Base-by-base conservation (phyloP, 2,797 vertebrate species). In the Morus bassanus region DNA sequence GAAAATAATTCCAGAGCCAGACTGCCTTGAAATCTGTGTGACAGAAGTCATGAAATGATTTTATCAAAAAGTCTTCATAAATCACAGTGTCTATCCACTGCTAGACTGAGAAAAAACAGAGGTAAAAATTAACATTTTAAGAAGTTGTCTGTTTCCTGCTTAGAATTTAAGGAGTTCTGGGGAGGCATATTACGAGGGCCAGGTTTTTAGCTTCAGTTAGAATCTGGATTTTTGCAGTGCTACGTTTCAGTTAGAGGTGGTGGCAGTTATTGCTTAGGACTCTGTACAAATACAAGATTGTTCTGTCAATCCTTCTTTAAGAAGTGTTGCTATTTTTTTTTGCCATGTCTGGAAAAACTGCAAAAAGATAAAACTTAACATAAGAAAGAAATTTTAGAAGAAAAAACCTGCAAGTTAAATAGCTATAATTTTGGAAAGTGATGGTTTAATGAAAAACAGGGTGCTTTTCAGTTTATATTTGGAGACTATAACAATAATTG, bases 21-120 rank as follows among this genome's bases (percentile, higher is more conserved):
- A 54, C 18, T 80, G 64, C 60, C 50, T 95, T 91, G 91, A 95
- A 96, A 94, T 82, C 54, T 87, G 35, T 93, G 41, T 75, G 84
- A 89, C 72, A 80, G 64, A 85, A 91, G 25, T 83, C 6, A 91
- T 61, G 68, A 83, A 83, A 89, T 4, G 2, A 72, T 37, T 96
- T 93, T 28, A 65, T 89, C 45, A 81, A 60, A 74, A 77, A 64
- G 19, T 33, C 51, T 94, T 78, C 22, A 54, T 76, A 83, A 91
- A 85, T 79, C 51, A 70, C 37, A 60, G 48, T 22, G 24, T 50
- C 41, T 64, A 11, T 74, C 21, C 8, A 13, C 31, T 85, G 23
- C 43, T 74, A 57, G 60, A 45, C 0, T 64, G 30, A 91, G 59
- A 74, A 76, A 74, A 89, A 82, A 4, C 9, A 68, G n/a, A 74